These are phyloP conservation scores for Orgyia antiqua DNA, from an alignment of 2,888 invertebrate genomes.

Conservation along the genomic window DNA sequence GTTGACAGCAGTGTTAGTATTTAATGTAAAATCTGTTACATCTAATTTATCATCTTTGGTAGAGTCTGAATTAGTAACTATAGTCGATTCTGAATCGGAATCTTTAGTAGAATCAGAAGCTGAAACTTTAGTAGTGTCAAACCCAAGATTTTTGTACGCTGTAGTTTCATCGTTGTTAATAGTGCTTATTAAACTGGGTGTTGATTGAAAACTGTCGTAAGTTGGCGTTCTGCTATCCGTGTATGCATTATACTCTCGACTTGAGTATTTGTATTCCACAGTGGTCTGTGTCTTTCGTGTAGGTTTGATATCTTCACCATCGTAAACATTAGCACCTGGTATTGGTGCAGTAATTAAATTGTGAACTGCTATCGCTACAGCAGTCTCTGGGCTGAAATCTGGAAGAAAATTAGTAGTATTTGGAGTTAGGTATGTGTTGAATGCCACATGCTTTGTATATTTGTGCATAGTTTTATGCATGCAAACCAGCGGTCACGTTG, in stretches of 20 bases:
- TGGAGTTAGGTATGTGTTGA: slow-evolving; percentile 5
- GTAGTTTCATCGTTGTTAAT: slow-evolving; percentile 36
- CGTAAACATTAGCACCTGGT: slow-evolving; percentile 53
- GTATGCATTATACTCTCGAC: slow-evolving; percentile 43
- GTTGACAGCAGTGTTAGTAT: slow-evolving; percentile 14
- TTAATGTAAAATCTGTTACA: slow-evolving; percentile 13
- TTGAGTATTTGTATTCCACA: slow-evolving; percentile 52
- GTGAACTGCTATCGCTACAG: slow-evolving; percentile 67
- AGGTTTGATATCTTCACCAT: slow-evolving; percentile 40
- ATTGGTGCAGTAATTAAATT: slow-evolving; percentile 66
- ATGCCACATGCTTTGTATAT: background rate
- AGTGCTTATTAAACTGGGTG: slow-evolving; percentile 35
- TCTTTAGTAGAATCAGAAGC: slow-evolving; percentile 24
- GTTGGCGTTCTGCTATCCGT: slow-evolving; percentile 37
- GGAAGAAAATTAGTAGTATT: slow-evolving; percentile 15
- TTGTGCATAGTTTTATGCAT: background rate
- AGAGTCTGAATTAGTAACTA: slow-evolving; percentile 1
- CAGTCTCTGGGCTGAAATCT: slow-evolving; percentile 65
- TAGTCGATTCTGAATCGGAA: slow-evolving; percentile 12
- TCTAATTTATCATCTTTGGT: slow-evolving; percentile 18
- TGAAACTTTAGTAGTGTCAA: slow-evolving; percentile 11
- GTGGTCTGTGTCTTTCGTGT: slow-evolving; percentile 40
- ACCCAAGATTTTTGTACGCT: slow-evolving; percentile 21
- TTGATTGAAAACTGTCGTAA: slow-evolving; percentile 47
- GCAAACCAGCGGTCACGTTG: no score